These are phyloP conservation scores for Saccostrea echinata DNA, from an alignment of 1,140 invertebrate genomes.

Conservation along the genomic window DNA sequence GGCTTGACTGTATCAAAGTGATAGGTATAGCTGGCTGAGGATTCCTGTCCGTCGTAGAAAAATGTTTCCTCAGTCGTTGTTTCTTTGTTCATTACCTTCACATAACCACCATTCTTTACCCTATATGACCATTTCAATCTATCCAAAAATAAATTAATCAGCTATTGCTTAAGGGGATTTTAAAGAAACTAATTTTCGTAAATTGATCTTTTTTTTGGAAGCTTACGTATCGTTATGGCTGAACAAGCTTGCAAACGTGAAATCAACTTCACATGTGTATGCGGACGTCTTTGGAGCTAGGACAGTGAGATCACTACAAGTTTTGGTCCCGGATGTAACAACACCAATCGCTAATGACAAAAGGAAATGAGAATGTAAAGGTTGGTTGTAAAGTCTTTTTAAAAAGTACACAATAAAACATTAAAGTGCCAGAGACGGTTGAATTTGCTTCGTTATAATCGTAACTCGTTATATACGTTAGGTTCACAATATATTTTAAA, in stretches of 20 bases:
- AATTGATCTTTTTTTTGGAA: background rate
- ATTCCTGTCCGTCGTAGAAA: slow-evolving; percentile 19
- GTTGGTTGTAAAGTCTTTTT: background rate
- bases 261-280: slow-evolving; percentile 12
- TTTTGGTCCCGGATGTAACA: background rate
- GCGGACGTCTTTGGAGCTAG: slow-evolving; percentile 6
- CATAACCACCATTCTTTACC: slow-evolving; percentile 13
- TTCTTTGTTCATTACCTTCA: slow-evolving; percentile 26
- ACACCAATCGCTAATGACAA: background rate
- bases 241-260: slow-evolving; percentile 3
- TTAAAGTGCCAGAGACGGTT: too few species aligned
- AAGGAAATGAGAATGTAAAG: background rate
- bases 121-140: slow-evolving; percentile 17
- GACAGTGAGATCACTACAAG: background rate
- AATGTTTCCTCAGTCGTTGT: background rate
- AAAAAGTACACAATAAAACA: too few species aligned
- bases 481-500: too few species aligned
- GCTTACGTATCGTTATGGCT: slow-evolving; percentile 2
- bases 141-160: background rate
- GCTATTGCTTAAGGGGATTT: background rate
- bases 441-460: too few species aligned
- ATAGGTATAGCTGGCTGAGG: background rate
- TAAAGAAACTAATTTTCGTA: background rate
- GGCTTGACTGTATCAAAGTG: background rate
- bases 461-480: too few species aligned